Percentiles rank a stretch among this genome's conserved stretches.
Conservation (phyloP, 2,888 invertebrate species). For the Drosophila acutilabella region DNA sequence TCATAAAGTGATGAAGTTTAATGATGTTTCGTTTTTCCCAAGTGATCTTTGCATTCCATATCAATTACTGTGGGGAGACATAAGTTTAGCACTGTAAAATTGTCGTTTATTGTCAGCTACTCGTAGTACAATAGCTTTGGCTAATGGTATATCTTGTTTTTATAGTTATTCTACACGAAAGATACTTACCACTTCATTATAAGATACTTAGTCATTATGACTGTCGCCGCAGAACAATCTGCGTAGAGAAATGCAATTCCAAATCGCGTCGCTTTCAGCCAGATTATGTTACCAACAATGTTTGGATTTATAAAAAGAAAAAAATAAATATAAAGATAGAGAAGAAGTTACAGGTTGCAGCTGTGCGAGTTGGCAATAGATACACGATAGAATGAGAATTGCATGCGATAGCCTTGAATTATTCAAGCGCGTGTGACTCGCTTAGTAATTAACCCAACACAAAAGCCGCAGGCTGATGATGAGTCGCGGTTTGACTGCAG, state of each 20-base stretch:
- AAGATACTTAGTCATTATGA: conserved; percentile 68
- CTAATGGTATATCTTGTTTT: conserved; percentile 4
- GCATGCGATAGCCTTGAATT: conserved; percentile 76
- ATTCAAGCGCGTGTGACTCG: conserved; percentile 81
- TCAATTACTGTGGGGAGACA: conserved; percentile 7
- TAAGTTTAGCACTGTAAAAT: neutral
- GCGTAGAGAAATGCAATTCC: conserved; percentile 40
- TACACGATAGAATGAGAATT: conserved; percentile 36
- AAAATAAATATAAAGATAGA: conserved; percentile 4
- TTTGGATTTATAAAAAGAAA: conserved; percentile 34
- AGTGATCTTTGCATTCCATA: conserved; percentile 13
- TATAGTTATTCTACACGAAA: conserved; percentile 18
- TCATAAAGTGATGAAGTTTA: neutral
- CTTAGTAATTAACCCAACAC: conserved; percentile 80
- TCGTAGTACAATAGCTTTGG: conserved; percentile 3
- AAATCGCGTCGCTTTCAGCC: conserved; percentile 23
- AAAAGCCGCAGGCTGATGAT: conserved; percentile 74
- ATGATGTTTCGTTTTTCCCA: conserved; percentile 8
- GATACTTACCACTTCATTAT: conserved; percentile 72
- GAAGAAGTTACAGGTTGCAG: conserved; percentile 30
- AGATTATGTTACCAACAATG: conserved; percentile 54
- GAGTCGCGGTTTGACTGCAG: conserved; percentile 60
- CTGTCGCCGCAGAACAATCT: conserved; percentile 47
- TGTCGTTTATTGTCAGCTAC: conserved; percentile 4
- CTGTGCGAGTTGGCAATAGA: conserved; percentile 65